Evolutionary conservation across 2,888 invertebrate genomes (phyloP), one percentile per base, ranked within the genome.

Genomic region (Loripinus fragilis): DNA sequence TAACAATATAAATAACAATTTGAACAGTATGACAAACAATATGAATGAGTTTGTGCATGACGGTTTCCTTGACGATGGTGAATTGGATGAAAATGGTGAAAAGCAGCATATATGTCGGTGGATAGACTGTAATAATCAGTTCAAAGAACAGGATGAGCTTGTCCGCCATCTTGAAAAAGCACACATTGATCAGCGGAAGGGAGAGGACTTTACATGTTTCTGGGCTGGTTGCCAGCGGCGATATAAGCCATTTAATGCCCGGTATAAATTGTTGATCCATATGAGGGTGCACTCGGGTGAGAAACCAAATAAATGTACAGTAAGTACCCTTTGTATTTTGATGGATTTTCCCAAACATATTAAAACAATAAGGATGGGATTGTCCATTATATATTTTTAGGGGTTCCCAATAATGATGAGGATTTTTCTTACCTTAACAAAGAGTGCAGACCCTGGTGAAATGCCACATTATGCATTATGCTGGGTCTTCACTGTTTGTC

Each of bases 231-330:
- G 93, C 81, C 89, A 88, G 78, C 87, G 93, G 1, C 86, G 90
- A 48, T 90, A 91, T 76, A 92, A 92, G 76, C 92, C 93, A 25
- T 93, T 93, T 85, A 93, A 93, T 83, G 93, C 93, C 25, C 85
- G 93, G 71, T 93, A 93, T 88, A 93, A 93, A 79, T 90, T 93
- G 28, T 88, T 93, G 38, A 93, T 93, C 35, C 93, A 93, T 86
- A 93, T 93, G 93, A 78, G 93, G 38, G 93, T 93, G 8, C 93
- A 93, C 78, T 92, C 93, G 12, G 93, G 93, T 50, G 93, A 93
- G 78, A 93, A 92, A 76, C 93, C 93, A 35, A 93, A 93, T 87
- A 93, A 93, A 86, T 93, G 93, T 85, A 93, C 93, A 72, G 93
- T 93, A 85, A 91, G 91, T 90, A 74, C 38, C 38, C 12, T 38